phyloP scores from a whole-genome alignment of 2,888 invertebrate species.

The Phyto melanocephala region DNA sequence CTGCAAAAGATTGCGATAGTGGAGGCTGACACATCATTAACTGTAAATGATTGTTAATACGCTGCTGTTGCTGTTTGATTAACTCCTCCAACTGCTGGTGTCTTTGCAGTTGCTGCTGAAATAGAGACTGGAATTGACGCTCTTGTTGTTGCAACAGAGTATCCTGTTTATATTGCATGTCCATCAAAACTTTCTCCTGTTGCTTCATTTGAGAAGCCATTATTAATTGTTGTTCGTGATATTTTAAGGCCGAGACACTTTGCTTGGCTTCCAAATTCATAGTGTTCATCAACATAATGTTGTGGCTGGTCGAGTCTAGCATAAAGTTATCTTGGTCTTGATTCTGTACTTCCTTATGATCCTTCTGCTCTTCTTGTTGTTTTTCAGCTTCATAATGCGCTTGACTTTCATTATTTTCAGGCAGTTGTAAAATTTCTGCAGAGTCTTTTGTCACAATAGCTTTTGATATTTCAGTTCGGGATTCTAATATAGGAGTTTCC shows the following conservation, averaged over 20 bases:
- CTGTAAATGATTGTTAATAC: slow-evolving; percentile 77
- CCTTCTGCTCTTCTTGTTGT: background rate
- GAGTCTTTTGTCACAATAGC: slow-evolving; percentile 17
- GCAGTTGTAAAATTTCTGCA: slow-evolving; percentile 65
- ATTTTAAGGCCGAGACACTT: slow-evolving; percentile 72
- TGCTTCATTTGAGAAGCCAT: slow-evolving; percentile 77
- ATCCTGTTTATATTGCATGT: slow-evolving; percentile 77
- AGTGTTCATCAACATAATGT: slow-evolving; percentile 71
- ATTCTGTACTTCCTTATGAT: background rate
- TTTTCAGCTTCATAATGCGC: background rate
- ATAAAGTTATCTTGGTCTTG: background rate
- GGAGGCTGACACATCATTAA: slow-evolving; percentile 76
- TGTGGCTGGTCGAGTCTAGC: slow-evolving; percentile 65
- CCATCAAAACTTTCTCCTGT: slow-evolving; percentile 75
- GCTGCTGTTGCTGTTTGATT: slow-evolving; percentile 77
- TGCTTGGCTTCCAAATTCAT: slow-evolving; percentile 74
- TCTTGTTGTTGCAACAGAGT: slow-evolving; percentile 74
- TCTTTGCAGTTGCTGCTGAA: slow-evolving; percentile 76
- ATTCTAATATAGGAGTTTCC: slow-evolving; percentile 33
- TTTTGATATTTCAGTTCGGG: slow-evolving; percentile 59
- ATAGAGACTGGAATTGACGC: slow-evolving; percentile 73
- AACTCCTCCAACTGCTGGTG: slow-evolving; percentile 77
- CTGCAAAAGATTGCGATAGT: background rate
- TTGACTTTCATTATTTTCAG: slow-evolving; percentile 52
- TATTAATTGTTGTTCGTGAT: slow-evolving; percentile 76